Evolutionary conservation across 2,888 invertebrate genomes (phyloP).

Genomic region (Acanthosepion lycidas): DNA sequence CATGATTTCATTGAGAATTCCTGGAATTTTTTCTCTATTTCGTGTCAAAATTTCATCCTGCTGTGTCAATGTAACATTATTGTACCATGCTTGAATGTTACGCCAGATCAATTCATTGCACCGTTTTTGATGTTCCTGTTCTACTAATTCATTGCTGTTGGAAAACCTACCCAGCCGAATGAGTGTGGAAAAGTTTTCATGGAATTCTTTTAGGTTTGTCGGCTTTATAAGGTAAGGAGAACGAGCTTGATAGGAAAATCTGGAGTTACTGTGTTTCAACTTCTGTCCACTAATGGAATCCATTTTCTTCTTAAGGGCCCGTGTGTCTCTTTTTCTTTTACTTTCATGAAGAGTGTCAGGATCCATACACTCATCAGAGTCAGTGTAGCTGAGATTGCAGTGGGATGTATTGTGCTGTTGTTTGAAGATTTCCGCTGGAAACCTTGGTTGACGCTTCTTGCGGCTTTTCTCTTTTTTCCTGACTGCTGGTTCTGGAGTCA

Average conservation of each 20-base stretch:
- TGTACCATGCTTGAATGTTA: conserved; percentile 86
- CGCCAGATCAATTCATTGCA: conserved; percentile 93
- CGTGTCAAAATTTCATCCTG: conserved; percentile 86
- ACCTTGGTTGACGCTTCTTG: conserved; percentile 35
- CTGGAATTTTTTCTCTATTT: conserved; percentile 83
- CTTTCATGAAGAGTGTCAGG: conserved; percentile 57
- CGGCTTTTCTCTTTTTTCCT: not conserved
- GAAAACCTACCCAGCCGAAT: conserved; percentile 79
- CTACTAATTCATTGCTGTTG: conserved; percentile 70
- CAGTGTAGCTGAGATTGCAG: conserved; percentile 62
- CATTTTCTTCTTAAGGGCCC: conserved; percentile 59
- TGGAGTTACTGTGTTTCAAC: conserved; percentile 52
- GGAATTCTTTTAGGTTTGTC: conserved; percentile 59
- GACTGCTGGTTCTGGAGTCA: not conserved
- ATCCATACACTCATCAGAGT: conserved; percentile 67
- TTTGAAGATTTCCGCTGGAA: conserved; percentile 61
- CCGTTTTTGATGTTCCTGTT: conserved; percentile 88
- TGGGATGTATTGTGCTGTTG: conserved; percentile 62
- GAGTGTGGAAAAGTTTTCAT: conserved; percentile 82
- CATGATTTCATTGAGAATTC: conserved; percentile 84
- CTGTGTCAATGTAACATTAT: conserved; percentile 79
- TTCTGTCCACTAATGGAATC: conserved; percentile 60
- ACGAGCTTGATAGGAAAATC: not conserved
- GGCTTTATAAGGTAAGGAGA: not conserved
- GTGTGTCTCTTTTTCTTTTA: conserved; percentile 62